phyloP scores from a whole-genome alignment of 2,888 invertebrate genomes.

The Mythimna impura region DNA sequence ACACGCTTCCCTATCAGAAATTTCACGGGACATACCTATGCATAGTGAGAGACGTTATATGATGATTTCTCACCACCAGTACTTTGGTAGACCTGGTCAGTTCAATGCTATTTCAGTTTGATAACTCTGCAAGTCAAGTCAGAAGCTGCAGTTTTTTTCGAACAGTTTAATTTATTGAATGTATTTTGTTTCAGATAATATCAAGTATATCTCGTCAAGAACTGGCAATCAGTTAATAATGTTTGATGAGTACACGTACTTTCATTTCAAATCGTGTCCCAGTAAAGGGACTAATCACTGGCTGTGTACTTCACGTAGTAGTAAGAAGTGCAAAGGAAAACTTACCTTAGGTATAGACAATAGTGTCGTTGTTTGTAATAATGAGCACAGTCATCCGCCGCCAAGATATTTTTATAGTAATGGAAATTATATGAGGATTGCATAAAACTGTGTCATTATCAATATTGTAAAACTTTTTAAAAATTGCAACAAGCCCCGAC shows the following conservation, averaged over 20 bases:
- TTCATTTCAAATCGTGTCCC: constrained; percentile 23
- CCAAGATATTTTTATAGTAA: constrained; percentile 21
- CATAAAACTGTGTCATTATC: neutral
- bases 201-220: constrained; percentile 44
- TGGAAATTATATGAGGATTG: constrained; percentile 31
- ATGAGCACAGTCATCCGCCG: constrained; percentile 45
- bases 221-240: constrained; percentile 37
- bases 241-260: constrained; percentile 42
- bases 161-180: neutral
- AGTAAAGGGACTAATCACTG: constrained; percentile 34
- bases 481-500: too few relatives aligned
- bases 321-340: constrained; percentile 39
- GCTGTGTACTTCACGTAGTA: constrained; percentile 37
- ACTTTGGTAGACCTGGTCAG: neutral
- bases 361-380: constrained; percentile 3
- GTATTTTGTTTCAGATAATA: constrained; percentile 33
- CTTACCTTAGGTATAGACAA: constrained; percentile 20
- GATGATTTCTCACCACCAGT: too few relatives aligned
- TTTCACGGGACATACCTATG: too few relatives aligned
- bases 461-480: neutral
- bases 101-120: neutral
- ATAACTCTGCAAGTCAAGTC: neutral
- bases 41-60: too few relatives aligned
- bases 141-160: neutral
- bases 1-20: too few relatives aligned